Percentiles rank a stretch among this genome's conserved stretches.
These are phyloP conservation scores for Hemichromis elongatus DNA, from an alignment of 2,113 vertebrate species.

Conservation along the genomic window DNA sequence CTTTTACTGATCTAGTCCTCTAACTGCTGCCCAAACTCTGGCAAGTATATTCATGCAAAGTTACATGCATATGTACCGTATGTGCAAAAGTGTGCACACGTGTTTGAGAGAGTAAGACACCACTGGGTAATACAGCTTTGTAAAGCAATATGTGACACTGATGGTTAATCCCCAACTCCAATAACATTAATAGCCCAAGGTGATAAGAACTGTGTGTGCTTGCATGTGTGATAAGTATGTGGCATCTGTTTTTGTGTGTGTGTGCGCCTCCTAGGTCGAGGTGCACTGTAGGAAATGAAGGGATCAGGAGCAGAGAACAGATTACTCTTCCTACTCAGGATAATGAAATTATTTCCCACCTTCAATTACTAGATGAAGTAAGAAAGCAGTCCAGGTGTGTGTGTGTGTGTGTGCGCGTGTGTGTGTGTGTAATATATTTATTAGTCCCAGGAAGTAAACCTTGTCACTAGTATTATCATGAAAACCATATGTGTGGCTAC, in stretches of 20 bases:
- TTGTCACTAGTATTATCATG: neutral
- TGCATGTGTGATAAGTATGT: slow-evolving; percentile 32
- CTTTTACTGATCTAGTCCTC: neutral
- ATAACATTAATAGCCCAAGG: slow-evolving; percentile 68
- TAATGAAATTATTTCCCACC: slow-evolving; percentile 80
- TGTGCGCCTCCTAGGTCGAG: slow-evolving; percentile 49
- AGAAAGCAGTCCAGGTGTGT: slow-evolving; percentile 13
- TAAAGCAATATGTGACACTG: slow-evolving; percentile 73
- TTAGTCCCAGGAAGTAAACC: slow-evolving; percentile 4
- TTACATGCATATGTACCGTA: neutral
- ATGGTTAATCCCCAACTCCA: slow-evolving; percentile 67
- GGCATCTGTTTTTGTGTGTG: slow-evolving; percentile 6
- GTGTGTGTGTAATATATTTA: slow-evolving; percentile 21
- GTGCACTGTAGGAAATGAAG: slow-evolving; percentile 77
- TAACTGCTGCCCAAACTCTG: neutral
- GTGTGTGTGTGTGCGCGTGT: slow-evolving; percentile 2
- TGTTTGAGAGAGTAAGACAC: slow-evolving; percentile 18
- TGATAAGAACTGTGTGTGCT: slow-evolving; percentile 32
- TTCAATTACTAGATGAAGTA: slow-evolving; percentile 78
- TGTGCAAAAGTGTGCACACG: neutral
- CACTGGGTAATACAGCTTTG: slow-evolving; percentile 59
- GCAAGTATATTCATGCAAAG: slow-evolving; percentile 9
- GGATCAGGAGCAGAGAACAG: slow-evolving; percentile 73
- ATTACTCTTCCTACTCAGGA: slow-evolving; percentile 67
- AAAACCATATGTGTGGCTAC: slow-evolving; percentile 17